A percentile compares a stretch with the other conserved stretches of the same genome.
Conservation (phyloP, 1,140 invertebrate species). For the Reticulitermes speratus region DNA sequence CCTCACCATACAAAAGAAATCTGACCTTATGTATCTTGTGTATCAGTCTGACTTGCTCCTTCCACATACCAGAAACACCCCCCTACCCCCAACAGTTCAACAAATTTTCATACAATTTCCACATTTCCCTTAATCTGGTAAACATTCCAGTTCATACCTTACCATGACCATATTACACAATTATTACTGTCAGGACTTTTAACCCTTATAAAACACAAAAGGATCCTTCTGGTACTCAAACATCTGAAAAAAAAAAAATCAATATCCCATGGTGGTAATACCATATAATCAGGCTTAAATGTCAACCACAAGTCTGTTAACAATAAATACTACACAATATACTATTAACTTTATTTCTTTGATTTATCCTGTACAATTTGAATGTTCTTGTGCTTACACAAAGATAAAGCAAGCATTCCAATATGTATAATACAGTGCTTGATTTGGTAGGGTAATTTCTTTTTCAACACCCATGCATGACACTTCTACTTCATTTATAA, state of each 20-base stretch:
- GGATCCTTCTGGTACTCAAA: neutral
- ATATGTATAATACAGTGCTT: slow-evolving; percentile 33
- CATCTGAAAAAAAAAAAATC: neutral
- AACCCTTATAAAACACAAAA: no score
- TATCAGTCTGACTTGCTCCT: no score
- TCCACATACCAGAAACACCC: no score
- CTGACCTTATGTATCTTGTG: no score
- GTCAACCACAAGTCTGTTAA: neutral
- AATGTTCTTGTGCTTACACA: slow-evolving; percentile 33
- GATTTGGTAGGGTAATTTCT: slow-evolving; percentile 25
- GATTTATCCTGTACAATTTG: slow-evolving; percentile 33
- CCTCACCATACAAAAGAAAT: no score
- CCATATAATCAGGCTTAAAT: neutral
- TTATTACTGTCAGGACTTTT: no score
- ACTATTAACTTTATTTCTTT: slow-evolving; percentile 15
- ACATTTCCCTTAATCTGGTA: neutral
- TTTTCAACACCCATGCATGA: slow-evolving; percentile 26
- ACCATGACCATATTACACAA: no score
- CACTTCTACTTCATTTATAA: neutral
- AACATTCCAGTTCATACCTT: neutral
- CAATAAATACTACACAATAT: slow-evolving; percentile 17
- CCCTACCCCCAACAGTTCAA: neutral
- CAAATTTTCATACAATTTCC: neutral
- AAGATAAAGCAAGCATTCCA: slow-evolving; percentile 33
- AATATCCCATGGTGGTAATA: neutral